Conservation (phyloP, 1,140 invertebrate genomes). For the Schmidtea mediterranea region DNA sequence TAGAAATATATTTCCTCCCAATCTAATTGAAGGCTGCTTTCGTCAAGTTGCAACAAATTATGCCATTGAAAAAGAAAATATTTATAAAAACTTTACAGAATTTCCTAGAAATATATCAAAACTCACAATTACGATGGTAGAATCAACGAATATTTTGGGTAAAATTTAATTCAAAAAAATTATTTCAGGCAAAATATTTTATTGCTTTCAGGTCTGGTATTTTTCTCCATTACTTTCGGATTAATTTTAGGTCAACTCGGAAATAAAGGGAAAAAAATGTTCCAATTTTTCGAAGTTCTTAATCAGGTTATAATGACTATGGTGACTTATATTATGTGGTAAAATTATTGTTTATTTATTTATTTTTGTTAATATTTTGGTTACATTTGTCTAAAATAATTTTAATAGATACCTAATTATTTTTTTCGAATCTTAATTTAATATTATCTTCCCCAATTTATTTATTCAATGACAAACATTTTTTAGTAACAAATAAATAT, state of each 20-base stretch:
- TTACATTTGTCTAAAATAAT: no score
- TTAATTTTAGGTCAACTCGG: conserved; percentile 10
- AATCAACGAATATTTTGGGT: background rate
- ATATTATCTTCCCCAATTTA: no score
- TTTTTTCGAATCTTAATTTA: no score
- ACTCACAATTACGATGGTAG: no score
- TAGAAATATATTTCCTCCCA: conserved; percentile 70
- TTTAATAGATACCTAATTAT: no score
- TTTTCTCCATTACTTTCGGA: conserved; percentile 13
- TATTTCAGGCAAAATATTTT: no score
- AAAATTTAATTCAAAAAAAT: no score
- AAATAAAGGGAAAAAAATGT: conserved; percentile 11
- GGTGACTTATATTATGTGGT: conserved; percentile 12
- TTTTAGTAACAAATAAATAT: no score
- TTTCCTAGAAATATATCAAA: background rate
- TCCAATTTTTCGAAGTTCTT: conserved; percentile 11
- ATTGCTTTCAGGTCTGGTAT: conserved; percentile 12
- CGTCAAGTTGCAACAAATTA: conserved; percentile 19
- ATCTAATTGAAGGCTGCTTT: conserved; percentile 51
- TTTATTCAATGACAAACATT: no score
- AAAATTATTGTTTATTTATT: no score
- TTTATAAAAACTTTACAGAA: background rate
- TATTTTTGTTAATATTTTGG: no score
- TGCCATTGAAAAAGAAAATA: conserved; percentile 1
- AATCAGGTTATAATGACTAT: conserved; percentile 12